Base-by-base conservation (phyloP, 2,113 vertebrate genomes). In the Thermophis baileyi region DNA sequence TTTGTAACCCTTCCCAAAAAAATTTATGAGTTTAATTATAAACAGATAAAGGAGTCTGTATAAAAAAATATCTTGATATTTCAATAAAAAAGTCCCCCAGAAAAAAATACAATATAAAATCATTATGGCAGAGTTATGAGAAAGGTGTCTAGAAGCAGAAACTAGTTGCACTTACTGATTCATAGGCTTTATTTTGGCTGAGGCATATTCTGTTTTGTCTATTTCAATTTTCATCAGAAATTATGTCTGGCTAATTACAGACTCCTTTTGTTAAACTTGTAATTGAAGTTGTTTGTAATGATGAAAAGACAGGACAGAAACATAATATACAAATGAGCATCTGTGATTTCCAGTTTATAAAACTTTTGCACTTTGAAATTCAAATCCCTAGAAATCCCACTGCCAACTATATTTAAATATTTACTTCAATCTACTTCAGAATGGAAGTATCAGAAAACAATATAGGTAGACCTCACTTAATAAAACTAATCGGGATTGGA, bases 1-100 rank as follows among this genome's bases (percentile, higher is more conserved):
- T 96, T 55, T 92, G 91, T 95, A 89, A 95, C 95, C 93, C 91
- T 94, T 96, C 93, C 90, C 94, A 94, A 95, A 92, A 94, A 91
- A 96, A 91, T 97, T 97, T 96, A 97, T 81, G 86, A 95, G 96
- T 97, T 97, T 97, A 97, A 98, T 98, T 97, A 97, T 95, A 97
- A 97, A 96, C 91, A 97, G 95, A 94, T 96, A 97, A 96, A 93
- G 89, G 93, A 96, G 91, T 93, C 95, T 91, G 85, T 95, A 93
- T 93, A 96, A 97, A 96, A 93, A 93, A 96, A 94, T 95, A 94
- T 97, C 97, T 96, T 95, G 91, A 95, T 94, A 96, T 93, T 89
- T 93, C 92, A 95, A 90, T 96, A 96, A 96, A 91, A 96, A 95
- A 16, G 35, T 16, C 91, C 40, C 94, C 90, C 94, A 95, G 91